These are phyloP conservation scores for Hydropsyche betteni DNA, from an alignment of 2,888 invertebrate genomes.

Conservation along the genomic window DNA sequence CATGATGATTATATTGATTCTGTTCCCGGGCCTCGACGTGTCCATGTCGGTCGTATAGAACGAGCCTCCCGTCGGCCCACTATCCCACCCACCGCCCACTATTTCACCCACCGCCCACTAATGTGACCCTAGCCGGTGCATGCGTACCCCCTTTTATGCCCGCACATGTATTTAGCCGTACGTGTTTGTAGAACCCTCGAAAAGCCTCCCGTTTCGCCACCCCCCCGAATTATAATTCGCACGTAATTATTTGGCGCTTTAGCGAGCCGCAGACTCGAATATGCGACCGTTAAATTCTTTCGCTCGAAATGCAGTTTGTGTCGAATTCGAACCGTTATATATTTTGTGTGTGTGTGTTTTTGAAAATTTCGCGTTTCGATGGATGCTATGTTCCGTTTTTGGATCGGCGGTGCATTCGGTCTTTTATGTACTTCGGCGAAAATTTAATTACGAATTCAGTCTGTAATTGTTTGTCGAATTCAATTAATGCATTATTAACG, in stretches of 20 bases:
- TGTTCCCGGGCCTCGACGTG: constrained; percentile 14
- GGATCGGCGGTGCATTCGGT: no score
- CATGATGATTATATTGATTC: constrained; percentile 42
- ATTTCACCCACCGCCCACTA: background rate
- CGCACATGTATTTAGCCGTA: background rate
- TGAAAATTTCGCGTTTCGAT: no score
- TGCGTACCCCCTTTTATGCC: constrained; percentile 27
- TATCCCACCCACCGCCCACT: background rate
- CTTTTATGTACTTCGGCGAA: no score
- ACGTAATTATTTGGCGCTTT: constrained; percentile 36
- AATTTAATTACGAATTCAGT: no score
- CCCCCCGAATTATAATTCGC: constrained; percentile 35
- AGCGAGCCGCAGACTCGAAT: constrained; percentile 23
- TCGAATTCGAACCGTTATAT: background rate
- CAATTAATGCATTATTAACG: no score
- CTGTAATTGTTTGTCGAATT: no score
- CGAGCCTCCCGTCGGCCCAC: background rate
- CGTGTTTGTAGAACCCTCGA: background rate
- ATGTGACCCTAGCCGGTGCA: background rate
- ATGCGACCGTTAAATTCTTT: constrained; percentile 27
- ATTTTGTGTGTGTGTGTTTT: no score
- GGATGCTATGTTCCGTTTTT: no score
- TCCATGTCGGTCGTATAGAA: background rate
- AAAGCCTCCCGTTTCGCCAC: background rate
- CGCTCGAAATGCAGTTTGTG: constrained; percentile 7